Evolutionary conservation across 2,797 vertebrate species (phyloP).

Genomic region (Alfaro cultratus): DNA sequence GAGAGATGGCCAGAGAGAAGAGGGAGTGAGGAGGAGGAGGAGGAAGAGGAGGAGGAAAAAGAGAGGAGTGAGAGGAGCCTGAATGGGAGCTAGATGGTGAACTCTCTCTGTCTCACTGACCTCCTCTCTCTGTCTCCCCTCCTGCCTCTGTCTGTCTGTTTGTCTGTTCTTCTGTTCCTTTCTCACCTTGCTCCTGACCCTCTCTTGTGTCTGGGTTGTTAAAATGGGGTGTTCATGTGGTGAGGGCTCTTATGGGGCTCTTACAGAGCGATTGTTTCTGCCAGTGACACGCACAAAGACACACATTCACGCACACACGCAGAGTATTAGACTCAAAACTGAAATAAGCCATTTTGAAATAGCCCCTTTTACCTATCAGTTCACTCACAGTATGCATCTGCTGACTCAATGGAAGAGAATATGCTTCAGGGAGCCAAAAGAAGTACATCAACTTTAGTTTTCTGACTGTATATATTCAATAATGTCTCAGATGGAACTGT

Average conservation of each 20-base stretch:
- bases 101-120: conserved; percentile 84
- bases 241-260: conserved; percentile 88
- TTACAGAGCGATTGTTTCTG: conserved; percentile 95
- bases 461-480: conserved; percentile 2
- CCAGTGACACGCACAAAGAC: conserved; percentile 78
- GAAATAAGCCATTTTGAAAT: conserved; percentile 45
- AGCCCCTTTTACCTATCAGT: conserved; percentile 21
- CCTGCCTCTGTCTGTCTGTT: conserved; percentile 60
- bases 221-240: conserved; percentile 79
- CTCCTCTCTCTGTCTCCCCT: conserved; percentile 46
- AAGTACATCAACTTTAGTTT: conserved; percentile 17
- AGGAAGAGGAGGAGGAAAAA: conserved; percentile 44
- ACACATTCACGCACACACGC: conserved; percentile 22
- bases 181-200: conserved; percentile 98
- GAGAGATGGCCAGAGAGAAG: conserved; percentile 59
- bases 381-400: conserved; percentile 23
- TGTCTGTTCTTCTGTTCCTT: conserved; percentile 81
- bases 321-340: conserved; percentile 36
- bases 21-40: conserved; percentile 27
- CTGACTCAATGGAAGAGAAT: conserved; percentile 5
- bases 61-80: conserved; percentile 83
- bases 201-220: conserved; percentile 76
- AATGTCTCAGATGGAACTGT: not conserved
- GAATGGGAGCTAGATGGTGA: conserved; percentile 79
- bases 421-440: conserved; percentile 9